These are phyloP conservation scores for Ladona fulva DNA, from an alignment of 1,140 invertebrate genomes.

Conservation along the genomic window DNA sequence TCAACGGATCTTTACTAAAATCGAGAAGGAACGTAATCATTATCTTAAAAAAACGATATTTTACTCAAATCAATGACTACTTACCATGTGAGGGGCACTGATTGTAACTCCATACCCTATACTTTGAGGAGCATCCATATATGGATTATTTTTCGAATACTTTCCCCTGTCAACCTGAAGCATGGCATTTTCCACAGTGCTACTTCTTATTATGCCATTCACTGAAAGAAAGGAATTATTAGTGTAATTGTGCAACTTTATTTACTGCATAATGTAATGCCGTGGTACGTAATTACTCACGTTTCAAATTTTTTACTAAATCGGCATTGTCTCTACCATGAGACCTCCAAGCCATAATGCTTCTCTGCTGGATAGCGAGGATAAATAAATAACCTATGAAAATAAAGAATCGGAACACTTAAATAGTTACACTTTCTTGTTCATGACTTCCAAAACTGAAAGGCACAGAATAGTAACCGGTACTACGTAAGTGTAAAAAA, in stretches of 20 bases:
- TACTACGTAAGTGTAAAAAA: neutral
- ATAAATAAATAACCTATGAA: neutral
- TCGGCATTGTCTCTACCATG: constrained; percentile 77
- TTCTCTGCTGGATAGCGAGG: neutral
- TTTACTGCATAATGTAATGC: neutral
- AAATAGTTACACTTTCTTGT: neutral
- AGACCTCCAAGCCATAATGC: constrained; percentile 60
- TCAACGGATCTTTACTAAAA: neutral
- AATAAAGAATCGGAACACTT: neutral
- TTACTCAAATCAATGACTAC: neutral
- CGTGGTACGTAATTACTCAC: constrained; percentile 43
- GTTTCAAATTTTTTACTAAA: constrained; percentile 68
- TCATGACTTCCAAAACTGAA: neutral
- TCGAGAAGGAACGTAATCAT: no score
- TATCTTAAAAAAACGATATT: neutral
- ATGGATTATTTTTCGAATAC: constrained; percentile 66
- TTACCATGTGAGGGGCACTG: constrained; percentile 96
- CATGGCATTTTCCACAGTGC: constrained; percentile 77
- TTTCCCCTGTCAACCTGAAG: constrained; percentile 71
- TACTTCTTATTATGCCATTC: constrained; percentile 74
- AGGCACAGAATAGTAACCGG: neutral
- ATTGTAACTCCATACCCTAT: constrained; percentile 90
- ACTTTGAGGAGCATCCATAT: constrained; percentile 80
- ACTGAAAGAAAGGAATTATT: constrained; percentile 41
- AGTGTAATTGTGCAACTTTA: neutral